A percentile compares a stretch with the other conserved stretches of the same genome.
These are phyloP conservation scores for Meloe dianella DNA, from an alignment of 2,888 invertebrate genomes.

Conservation along the genomic window DNA sequence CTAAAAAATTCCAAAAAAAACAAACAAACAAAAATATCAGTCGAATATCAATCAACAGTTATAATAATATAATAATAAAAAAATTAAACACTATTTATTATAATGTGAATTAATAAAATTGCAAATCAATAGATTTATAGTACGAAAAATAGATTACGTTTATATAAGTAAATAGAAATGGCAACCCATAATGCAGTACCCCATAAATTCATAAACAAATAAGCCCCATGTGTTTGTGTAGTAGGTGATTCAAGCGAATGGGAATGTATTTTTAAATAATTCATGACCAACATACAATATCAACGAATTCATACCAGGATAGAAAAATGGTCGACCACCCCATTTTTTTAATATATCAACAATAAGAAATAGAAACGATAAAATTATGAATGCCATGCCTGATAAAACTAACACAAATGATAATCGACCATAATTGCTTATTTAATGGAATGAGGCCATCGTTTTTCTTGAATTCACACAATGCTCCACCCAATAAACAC, in stretches of 20 bases:
- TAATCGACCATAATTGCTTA: slow-evolving; percentile 86
- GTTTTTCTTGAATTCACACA: slow-evolving; percentile 73
- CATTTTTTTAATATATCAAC: slow-evolving; percentile 77
- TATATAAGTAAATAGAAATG: slow-evolving; percentile 71
- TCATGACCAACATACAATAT: slow-evolving; percentile 80
- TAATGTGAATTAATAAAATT: neutral
- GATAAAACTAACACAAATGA: slow-evolving; percentile 75
- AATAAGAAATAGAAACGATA: slow-evolving; percentile 70
- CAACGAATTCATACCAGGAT: slow-evolving; percentile 84
- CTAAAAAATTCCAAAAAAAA: neutral
- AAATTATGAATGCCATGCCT: slow-evolving; percentile 72
- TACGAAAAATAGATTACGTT: slow-evolving; percentile 70
- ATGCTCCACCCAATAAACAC: slow-evolving; percentile 67
- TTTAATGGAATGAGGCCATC: slow-evolving; percentile 81
- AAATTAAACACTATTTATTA: neutral
- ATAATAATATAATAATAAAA: neutral
- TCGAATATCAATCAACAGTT: neutral
- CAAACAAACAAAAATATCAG: too few relatives aligned
- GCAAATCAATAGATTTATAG: slow-evolving; percentile 53
- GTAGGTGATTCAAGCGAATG: slow-evolving; percentile 70
- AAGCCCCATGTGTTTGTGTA: slow-evolving; percentile 68
- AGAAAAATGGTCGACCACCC: slow-evolving; percentile 79
- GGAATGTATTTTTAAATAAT: slow-evolving; percentile 72
- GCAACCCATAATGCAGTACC: slow-evolving; percentile 77
- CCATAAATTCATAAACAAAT: slow-evolving; percentile 74